phyloP scores from a whole-genome alignment of 2,888 invertebrate species.

The Meiosimyza platycephala region DNA sequence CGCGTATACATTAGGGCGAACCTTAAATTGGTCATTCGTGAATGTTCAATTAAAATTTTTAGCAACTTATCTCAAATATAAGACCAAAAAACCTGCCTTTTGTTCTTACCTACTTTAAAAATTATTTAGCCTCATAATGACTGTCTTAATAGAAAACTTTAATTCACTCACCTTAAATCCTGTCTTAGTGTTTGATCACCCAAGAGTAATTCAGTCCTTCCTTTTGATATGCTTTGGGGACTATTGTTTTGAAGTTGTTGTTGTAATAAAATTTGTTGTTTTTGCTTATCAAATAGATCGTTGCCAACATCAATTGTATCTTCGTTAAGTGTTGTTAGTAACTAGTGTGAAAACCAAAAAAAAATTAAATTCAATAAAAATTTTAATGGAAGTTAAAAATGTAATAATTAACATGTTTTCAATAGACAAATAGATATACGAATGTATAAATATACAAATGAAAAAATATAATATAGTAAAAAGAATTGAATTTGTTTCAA shows the following conservation, averaged over 20 bases:
- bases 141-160: too few species aligned
- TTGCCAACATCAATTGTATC: constrained; percentile 56
- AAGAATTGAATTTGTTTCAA: too few species aligned
- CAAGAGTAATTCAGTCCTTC: constrained; percentile 66
- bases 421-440: not conserved
- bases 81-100: too few species aligned
- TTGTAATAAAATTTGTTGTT: constrained; percentile 33
- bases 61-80: too few species aligned
- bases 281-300: constrained; percentile 46
- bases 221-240: constrained; percentile 66
- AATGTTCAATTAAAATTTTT: too few species aligned
- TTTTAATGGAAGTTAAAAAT: not conserved
- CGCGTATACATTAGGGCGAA: too few species aligned
- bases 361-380: not conserved
- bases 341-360: constrained; percentile 50
- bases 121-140: too few species aligned
- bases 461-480: too few species aligned
- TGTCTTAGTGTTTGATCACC: constrained; percentile 65
- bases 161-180: constrained; percentile 61
- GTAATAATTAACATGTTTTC: not conserved
- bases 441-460: not conserved
- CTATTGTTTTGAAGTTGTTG: constrained; percentile 43
- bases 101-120: too few species aligned
- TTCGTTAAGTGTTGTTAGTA: constrained; percentile 64
- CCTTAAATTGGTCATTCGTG: too few species aligned